Evolutionary conservation across 2,113 vertebrate species (phyloP), one percentile per base, ranked within the genome.

Genomic region (Phrynocephalus versicolor): DNA sequence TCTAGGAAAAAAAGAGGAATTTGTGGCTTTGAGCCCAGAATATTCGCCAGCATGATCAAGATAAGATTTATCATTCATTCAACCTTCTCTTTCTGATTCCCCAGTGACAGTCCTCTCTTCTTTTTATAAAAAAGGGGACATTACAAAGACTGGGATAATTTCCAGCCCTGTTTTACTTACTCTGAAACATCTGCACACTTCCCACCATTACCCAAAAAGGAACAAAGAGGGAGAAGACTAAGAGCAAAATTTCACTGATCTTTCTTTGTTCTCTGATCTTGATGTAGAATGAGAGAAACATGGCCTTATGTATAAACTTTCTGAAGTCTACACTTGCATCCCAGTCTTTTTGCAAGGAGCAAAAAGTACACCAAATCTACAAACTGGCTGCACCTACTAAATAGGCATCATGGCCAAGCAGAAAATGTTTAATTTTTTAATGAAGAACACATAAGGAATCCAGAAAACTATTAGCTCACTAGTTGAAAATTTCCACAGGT

Each of bases 21-120:
- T 62, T 70, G 33, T 80, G 6, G 19, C 62, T 80, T 2, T 23
- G 69, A 82, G n/a, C 27, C 76, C n/a, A 83, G 27, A 80, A n/a
- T 85, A 41, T 12, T 83, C 55, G 79, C 76, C 55, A 70, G 55
- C 35, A 35, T 12, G 73, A 23, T 18, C 21, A n/a, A 77, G 45
- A 8, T 82, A 87, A 86, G 1, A 9, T 21, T 77, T 83, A 55
- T 58, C 79, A 84, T 89, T 87, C 85, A 57, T 65, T 90, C 23
- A 88, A 39, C 64, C 25, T 79, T 71, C 84, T n/a, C 39, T n/a
- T 55, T 57, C 76, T 1, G 92, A 55, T 84, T 73, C 13, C 33
- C n/a, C 55, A 76, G 58, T 71, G 37, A 69, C 65, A 67, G 89
- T 81, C 87, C 74, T 33, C 15, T 88, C 72, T 88, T 86, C 5